Conservation (phyloP, 2,113 vertebrate genomes). For the Cyphomyrus plagiostoma region DNA sequence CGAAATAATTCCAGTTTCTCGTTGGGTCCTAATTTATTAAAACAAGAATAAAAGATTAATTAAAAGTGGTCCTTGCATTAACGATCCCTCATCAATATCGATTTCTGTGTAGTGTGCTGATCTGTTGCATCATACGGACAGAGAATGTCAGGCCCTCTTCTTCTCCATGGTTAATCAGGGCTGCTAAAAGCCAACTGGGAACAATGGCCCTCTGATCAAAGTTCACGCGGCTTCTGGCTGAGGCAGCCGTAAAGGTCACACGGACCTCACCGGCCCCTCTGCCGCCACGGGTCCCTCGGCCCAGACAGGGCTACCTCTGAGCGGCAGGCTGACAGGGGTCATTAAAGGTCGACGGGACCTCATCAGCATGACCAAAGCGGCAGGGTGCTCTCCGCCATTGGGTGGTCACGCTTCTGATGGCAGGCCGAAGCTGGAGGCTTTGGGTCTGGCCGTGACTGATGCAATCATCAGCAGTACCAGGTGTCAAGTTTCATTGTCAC, state of each 20-base stretch:
- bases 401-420: not conserved
- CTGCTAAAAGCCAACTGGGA: constrained; percentile 13
- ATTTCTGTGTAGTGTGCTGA: not conserved
- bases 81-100: constrained; percentile 3
- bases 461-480: not conserved
- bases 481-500: not conserved
- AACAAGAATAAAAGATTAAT: constrained; percentile 11
- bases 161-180: constrained; percentile 12
- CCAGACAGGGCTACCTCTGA: not conserved
- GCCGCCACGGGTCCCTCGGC: not conserved
- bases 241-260: not conserved
- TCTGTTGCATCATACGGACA: constrained; percentile 2
- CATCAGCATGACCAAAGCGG: not conserved
- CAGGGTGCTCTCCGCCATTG: not conserved
- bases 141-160: constrained; percentile 4
- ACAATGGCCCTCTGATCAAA: constrained; percentile 14
- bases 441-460: not conserved
- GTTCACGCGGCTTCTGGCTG: not conserved
- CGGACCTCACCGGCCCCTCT: not conserved
- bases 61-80: constrained; percentile 10
- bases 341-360: constrained; percentile 6
- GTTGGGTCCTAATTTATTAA: not conserved
- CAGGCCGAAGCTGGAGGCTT: not conserved
- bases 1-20: not conserved
- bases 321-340: not conserved